Evolutionary conservation across 1,140 invertebrate genomes (phyloP).

Genomic region (Piezodorus guildinii): DNA sequence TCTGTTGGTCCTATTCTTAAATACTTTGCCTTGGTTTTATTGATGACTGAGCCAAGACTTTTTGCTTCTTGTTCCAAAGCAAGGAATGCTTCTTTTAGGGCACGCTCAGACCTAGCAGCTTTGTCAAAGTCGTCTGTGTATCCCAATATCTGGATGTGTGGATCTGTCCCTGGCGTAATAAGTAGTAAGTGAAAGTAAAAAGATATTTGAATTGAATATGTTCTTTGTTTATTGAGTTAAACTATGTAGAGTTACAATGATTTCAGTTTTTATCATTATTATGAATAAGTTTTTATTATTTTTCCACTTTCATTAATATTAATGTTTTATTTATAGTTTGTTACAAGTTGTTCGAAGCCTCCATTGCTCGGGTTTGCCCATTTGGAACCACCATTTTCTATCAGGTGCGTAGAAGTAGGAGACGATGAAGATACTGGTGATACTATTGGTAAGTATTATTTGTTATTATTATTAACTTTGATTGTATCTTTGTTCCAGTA

Average conservation of each 20-base stretch:
- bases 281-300: neutral
- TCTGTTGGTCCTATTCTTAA: too few relatives aligned
- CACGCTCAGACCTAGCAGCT: too few relatives aligned
- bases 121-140: too few relatives aligned
- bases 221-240: neutral
- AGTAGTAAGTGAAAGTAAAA: too few relatives aligned
- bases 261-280: neutral
- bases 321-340: slow-evolving; percentile 62
- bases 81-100: too few relatives aligned
- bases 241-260: neutral
- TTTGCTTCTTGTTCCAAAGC: too few relatives aligned
- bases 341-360: slow-evolving; percentile 96
- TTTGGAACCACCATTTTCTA: slow-evolving; percentile 96
- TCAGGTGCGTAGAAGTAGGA: slow-evolving; percentile 95
- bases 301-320: neutral
- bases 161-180: too few relatives aligned
- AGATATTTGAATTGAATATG: neutral
- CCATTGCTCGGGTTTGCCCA: slow-evolving; percentile 94
- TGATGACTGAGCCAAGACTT: too few relatives aligned
- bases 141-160: too few relatives aligned
- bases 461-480: too few relatives aligned
- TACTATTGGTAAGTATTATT: slow-evolving; percentile 58
- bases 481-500: too few relatives aligned
- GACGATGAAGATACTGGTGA: slow-evolving; percentile 98
- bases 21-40: too few relatives aligned